Percentiles rank a stretch among this genome's conserved stretches.
phyloP scores from a whole-genome alignment of 2,797 vertebrate genomes.

The Propithecus deckenii region DNA sequence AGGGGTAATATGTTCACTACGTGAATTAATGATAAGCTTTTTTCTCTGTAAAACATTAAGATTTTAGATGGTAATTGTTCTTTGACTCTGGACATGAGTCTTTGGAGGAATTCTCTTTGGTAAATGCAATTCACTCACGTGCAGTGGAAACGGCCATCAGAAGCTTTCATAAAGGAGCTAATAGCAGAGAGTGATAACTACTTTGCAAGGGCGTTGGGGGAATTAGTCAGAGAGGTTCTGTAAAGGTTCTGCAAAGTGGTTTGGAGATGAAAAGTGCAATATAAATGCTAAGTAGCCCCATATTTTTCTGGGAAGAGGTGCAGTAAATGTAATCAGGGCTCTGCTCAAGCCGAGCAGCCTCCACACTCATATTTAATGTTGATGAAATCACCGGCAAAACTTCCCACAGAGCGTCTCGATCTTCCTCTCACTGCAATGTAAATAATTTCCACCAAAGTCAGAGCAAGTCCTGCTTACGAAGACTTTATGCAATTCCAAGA shows the following conservation, averaged over 20 bases:
- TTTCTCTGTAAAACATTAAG: background rate
- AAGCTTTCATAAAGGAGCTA: background rate
- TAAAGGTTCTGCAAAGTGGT: slow-evolving; percentile 48
- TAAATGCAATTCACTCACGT: background rate
- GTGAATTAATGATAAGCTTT: background rate
- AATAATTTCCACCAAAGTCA: background rate
- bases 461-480: background rate
- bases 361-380: background rate
- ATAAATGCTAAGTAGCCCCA: slow-evolving; percentile 65
- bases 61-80: background rate
- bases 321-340: background rate
- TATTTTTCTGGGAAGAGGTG: slow-evolving; percentile 46
- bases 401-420: background rate
- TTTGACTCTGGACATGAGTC: background rate
- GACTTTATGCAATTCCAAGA: background rate
- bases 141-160: background rate
- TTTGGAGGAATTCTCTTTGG: slow-evolving; percentile 28
- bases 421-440: background rate
- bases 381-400: background rate
- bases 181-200: background rate
- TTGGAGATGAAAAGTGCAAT: slow-evolving; percentile 43
- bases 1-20: background rate
- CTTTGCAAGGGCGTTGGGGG: background rate
- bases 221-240: slow-evolving; percentile 50
- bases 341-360: background rate